Base-by-base conservation (phyloP, 1,140 invertebrate genomes). In the Tetramorium simillimum region DNA sequence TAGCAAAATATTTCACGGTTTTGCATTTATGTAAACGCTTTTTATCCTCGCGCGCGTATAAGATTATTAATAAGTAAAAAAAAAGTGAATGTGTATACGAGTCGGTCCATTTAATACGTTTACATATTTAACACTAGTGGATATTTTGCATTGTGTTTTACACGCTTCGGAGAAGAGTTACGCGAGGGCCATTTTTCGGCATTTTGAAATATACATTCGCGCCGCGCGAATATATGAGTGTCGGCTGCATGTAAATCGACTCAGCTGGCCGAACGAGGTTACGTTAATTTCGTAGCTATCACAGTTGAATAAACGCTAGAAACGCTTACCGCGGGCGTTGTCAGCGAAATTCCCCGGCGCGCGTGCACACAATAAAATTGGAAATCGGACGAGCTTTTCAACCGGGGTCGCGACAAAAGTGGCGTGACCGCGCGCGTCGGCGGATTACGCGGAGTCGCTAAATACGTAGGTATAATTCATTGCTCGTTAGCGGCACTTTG, bases 271-370 rank as follows among this genome's bases (percentile, higher is more conserved):
- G 73, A 90, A 90, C 88, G 73, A 87, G 53, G 80, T 90, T 89
- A 70, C 76, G 87, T 90, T 90, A 90, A 90, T 88, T 85, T 84
- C 62, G 77, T 89, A 67, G 77, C 77, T 40, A 85, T 81, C 89
- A 51, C 85, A 82, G 84, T 73, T 43, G 85, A 89, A 89, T 84
- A 89, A 89, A 89, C 88, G 77, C 69, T 51, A 78, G 65, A 67
- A 86, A 82, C 65, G 77, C 65, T 86, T 82, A 86, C 62, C 62
- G 53, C 33, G 69, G 40, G 43, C 43, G 76, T 81, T 89, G 84
- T 90, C 87, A 65, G 49, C 84, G 60, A 75, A 89, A 82, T 82
- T 78, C 69, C 24, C 65, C 46, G 21, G 70, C 75, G 53, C 63
- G 46, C 63, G 46, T 70, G 62, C 65, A 28, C 40, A 65, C 88